Conservation (phyloP, 2,888 invertebrate genomes). For the Callyntrura sp. region DNA sequence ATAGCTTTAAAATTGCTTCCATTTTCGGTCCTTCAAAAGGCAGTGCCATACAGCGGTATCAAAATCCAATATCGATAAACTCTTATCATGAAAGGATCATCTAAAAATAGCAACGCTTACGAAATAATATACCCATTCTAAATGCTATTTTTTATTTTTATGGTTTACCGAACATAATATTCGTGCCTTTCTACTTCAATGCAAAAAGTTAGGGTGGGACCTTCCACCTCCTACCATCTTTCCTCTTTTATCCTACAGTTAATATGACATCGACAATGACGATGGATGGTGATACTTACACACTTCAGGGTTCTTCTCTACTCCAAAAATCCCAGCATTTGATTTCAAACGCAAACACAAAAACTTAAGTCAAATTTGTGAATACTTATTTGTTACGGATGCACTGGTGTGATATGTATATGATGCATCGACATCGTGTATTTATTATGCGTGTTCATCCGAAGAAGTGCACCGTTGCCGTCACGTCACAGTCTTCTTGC, state of each 20-base stretch:
- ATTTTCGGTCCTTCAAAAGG: too few species aligned
- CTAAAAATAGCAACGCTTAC: too few species aligned
- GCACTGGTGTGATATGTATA: neutral
- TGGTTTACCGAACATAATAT: too few species aligned
- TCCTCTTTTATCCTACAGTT: neutral
- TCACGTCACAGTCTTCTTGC: slow-evolving; percentile 30
- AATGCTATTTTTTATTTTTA: too few species aligned
- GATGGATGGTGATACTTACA: slow-evolving; percentile 59
- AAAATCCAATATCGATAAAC: too few species aligned
- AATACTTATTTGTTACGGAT: neutral
- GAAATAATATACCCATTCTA: too few species aligned
- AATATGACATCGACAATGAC: slow-evolving; percentile 44
- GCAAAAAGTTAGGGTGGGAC: neutral
- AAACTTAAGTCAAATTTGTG: neutral
- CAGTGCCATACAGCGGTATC: too few species aligned
- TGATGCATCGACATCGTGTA: neutral
- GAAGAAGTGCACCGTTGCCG: slow-evolving; percentile 37
- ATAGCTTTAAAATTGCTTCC: too few species aligned
- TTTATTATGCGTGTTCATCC: slow-evolving; percentile 40
- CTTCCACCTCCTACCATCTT: neutral
- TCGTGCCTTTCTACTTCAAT: too few species aligned
- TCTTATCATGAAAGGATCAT: too few species aligned
- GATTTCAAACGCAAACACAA: neutral
- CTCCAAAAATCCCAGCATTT: neutral
- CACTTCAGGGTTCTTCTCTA: slow-evolving; percentile 11